These are phyloP conservation scores for Lepas anatifera DNA, from an alignment of 2,888 invertebrate species.

Conservation along the genomic window DNA sequence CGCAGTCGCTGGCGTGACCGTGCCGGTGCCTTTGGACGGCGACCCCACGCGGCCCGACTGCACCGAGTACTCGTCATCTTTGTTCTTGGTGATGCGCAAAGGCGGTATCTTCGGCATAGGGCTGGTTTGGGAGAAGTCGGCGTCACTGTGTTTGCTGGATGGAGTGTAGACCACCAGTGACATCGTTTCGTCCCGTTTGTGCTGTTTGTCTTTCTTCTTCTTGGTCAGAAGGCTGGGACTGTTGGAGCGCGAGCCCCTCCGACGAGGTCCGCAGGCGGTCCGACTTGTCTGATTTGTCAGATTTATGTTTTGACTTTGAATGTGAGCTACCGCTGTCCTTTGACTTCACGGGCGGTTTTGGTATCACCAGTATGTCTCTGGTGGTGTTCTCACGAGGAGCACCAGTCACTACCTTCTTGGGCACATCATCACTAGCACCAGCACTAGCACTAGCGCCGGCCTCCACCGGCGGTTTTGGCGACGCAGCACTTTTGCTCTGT, in stretches of 20 bases:
- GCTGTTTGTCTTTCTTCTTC: constrained; percentile 1
- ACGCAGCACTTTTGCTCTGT: background rate
- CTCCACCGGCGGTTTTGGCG: background rate
- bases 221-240: background rate
- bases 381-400: too few relatives aligned
- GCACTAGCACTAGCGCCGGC: too few relatives aligned
- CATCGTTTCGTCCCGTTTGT: background rate
- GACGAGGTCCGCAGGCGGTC: background rate
- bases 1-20: background rate
- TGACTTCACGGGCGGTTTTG: background rate
- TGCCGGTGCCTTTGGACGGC: too few relatives aligned
- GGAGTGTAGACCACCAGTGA: background rate
- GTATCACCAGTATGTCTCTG: too few relatives aligned
- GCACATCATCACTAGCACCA: too few relatives aligned
- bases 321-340: background rate
- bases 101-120: background rate
- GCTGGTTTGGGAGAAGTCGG: background rate
- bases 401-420: background rate
- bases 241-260: background rate
- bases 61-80: constrained; percentile 4
- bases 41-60: background rate
- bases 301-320: background rate
- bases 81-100: constrained; percentile 10
- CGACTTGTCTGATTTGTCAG: background rate
- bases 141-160: background rate